A percentile compares a stretch with the other conserved stretches of the same genome.
Conservation (phyloP, 2,888 invertebrate genomes). For the Aelia acuminata region DNA sequence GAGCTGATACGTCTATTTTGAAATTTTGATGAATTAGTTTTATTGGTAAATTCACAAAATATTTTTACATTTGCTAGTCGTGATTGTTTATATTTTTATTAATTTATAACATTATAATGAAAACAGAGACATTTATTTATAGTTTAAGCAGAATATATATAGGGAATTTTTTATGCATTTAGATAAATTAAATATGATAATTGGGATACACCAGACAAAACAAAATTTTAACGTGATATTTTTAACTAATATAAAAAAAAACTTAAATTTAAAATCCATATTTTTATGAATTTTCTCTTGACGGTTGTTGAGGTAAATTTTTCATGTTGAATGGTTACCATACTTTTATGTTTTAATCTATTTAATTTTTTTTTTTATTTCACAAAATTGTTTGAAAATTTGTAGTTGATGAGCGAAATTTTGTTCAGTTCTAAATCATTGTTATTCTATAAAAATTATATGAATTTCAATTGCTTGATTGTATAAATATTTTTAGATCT, state of each 20-base stretch:
- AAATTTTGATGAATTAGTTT: background rate
- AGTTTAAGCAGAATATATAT: background rate
- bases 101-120: constrained; percentile 7
- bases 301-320: background rate
- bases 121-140: constrained; percentile 14
- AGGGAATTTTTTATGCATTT: background rate
- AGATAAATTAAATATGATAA: background rate
- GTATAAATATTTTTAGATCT: constrained; percentile 22
- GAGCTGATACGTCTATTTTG: constrained; percentile 23
- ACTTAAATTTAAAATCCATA: background rate
- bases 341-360: background rate
- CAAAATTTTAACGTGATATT: background rate
- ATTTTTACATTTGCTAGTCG: constrained; percentile 35
- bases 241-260: no score
- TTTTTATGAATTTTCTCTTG: background rate
- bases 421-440: background rate
- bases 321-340: background rate
- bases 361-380: background rate
- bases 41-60: background rate
- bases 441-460: background rate
- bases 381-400: background rate
- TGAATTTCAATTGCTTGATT: background rate
- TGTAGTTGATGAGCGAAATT: background rate
- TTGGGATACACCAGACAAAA: background rate
- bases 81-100: constrained; percentile 37